phyloP scores from a whole-genome alignment of 2,797 vertebrate genomes.

The Cetoscarus ocellatus region DNA sequence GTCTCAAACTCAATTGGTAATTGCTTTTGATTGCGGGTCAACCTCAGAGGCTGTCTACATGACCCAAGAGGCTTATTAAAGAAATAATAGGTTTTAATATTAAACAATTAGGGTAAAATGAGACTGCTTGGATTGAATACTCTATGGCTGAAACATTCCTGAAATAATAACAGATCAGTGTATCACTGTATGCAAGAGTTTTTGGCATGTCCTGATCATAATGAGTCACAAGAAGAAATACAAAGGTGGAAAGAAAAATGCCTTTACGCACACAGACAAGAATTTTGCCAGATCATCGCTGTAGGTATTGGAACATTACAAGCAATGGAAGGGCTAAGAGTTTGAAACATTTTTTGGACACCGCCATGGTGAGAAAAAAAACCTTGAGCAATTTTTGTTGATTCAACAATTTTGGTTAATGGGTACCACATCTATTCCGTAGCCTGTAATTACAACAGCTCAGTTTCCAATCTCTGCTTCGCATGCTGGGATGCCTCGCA shows the following conservation, averaged over 20 bases:
- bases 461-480: conserved; percentile 88
- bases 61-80: conserved; percentile 63
- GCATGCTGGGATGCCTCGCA: conserved; percentile 84
- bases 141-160: conserved; percentile 22
- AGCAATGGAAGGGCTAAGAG: conserved; percentile 82
- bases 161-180: conserved; percentile 41
- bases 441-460: conserved; percentile 92
- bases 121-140: conserved; percentile 46
- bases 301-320: conserved; percentile 85
- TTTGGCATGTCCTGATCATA: conserved; percentile 27
- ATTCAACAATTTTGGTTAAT: conserved; percentile 92
- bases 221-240: conserved; percentile 36
- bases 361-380: conserved; percentile 82
- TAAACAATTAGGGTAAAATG: conserved; percentile 62
- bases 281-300: conserved; percentile 81
- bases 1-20: conserved; percentile 52
- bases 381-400: conserved; percentile 88
- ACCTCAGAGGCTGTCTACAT: conserved; percentile 59
- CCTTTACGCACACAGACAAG: conserved; percentile 69
- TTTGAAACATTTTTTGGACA: conserved; percentile 86
- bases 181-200: conserved; percentile 51
- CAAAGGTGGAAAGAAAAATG: conserved; percentile 51
- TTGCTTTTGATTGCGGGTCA: conserved; percentile 60
- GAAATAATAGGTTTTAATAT: conserved; percentile 61
- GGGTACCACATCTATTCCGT: conserved; percentile 90